Evolutionary conservation across 2,113 vertebrate species (phyloP).

Genomic region (Otocyon megalotis): DNA sequence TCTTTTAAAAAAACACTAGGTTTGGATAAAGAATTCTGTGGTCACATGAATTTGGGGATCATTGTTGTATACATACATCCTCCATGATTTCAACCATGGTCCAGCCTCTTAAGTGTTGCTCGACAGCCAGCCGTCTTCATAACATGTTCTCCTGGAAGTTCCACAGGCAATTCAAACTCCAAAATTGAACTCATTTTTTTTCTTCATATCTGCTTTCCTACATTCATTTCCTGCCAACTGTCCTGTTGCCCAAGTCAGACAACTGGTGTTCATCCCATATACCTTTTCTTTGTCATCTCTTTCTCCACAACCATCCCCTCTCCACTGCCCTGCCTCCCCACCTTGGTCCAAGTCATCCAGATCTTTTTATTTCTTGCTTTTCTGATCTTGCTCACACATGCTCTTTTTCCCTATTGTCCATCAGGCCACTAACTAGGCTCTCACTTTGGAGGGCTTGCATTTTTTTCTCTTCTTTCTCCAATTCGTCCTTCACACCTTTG

Average conservation of each 20-base stretch:
- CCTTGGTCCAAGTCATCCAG: not conserved
- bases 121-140: not conserved
- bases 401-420: not conserved
- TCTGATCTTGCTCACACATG: not conserved
- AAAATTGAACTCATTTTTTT: not conserved
- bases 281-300: not conserved
- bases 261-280: not conserved
- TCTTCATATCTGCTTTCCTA: not conserved
- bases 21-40: not conserved
- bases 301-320: no score
- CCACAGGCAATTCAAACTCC: not conserved
- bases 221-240: not conserved
- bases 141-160: not conserved
- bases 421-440: not conserved
- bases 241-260: not conserved
- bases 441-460: not conserved
- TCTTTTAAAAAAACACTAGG: not conserved
- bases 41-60: not conserved
- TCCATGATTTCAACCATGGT: not conserved
- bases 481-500: not conserved
- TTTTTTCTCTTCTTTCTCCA: not conserved
- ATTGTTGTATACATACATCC: fast-evolving
- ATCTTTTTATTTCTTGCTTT: not conserved
- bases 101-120: not conserved
- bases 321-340: no score